Conservation (phyloP, 2,888 invertebrate genomes). For the Eucera pruinosa region DNA sequence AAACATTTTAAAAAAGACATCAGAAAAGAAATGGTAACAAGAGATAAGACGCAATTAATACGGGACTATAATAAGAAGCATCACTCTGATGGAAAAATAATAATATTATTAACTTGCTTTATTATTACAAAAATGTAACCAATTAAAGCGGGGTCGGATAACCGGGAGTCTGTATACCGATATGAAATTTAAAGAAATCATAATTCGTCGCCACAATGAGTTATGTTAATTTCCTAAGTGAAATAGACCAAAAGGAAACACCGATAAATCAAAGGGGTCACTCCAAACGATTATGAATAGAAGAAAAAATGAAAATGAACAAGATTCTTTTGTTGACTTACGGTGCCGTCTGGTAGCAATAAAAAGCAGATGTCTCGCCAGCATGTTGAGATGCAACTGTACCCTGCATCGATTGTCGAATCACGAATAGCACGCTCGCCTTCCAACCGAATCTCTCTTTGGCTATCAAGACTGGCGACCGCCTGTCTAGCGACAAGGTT, state of each 20-base stretch:
- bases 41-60: no score
- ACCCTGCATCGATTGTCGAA: constrained; percentile 45
- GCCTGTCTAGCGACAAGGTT: constrained; percentile 78
- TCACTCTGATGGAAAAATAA: no score
- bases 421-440: constrained; percentile 36
- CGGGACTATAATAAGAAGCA: no score
- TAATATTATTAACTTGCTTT: no score
- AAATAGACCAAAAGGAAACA: background rate
- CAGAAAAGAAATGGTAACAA: no score
- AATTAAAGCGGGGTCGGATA: no score
- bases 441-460: constrained; percentile 50
- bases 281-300: background rate
- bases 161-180: no score
- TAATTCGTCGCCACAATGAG: no score
- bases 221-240: background rate
- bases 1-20: no score
- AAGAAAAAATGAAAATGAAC: background rate
- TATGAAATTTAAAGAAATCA: no score
- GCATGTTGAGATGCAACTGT: constrained; percentile 70
- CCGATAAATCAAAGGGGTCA: background rate
- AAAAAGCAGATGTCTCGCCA: constrained; percentile 82
- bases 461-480: constrained; percentile 76
- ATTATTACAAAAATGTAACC: no score
- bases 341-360: constrained; percentile 81
- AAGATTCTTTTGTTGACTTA: constrained; percentile 72